phyloP scores from a whole-genome alignment of 2,797 vertebrate species.

The Sebastes minor region DNA sequence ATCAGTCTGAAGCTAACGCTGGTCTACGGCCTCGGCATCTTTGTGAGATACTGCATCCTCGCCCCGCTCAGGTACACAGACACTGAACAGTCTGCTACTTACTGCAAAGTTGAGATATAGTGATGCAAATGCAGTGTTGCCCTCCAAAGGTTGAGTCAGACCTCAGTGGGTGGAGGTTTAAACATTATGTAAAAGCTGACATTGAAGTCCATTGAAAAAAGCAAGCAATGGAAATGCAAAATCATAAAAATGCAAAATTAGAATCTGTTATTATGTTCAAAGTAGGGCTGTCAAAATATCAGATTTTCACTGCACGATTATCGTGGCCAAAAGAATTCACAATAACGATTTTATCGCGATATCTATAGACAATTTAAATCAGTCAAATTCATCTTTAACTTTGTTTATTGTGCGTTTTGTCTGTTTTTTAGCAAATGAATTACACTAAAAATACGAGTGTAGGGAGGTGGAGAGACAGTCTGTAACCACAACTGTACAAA shows the following conservation, averaged over 20 bases:
- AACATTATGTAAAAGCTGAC: neutral
- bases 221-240: neutral
- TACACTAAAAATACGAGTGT: neutral
- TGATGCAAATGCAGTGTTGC: neutral
- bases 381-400: too few species aligned
- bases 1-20: constrained; percentile 89
- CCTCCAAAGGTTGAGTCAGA: neutral
- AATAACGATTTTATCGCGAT: too few species aligned
- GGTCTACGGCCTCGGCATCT: constrained; percentile 90
- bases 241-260: neutral
- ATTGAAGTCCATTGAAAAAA: neutral
- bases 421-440: too few species aligned
- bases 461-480: neutral
- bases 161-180: neutral
- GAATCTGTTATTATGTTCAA: neutral
- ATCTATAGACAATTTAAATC: too few species aligned
- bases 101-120: neutral
- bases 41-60: constrained; percentile 92
- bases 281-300: too few species aligned
- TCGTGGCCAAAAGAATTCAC: too few species aligned
- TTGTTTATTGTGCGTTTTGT: too few species aligned
- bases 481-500: neutral
- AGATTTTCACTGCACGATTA: too few species aligned
- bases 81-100: neutral
- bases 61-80: constrained; percentile 89